Evolutionary conservation across 2,113 vertebrate species (phyloP).

Genomic region (Carollia perspicillata): DNA sequence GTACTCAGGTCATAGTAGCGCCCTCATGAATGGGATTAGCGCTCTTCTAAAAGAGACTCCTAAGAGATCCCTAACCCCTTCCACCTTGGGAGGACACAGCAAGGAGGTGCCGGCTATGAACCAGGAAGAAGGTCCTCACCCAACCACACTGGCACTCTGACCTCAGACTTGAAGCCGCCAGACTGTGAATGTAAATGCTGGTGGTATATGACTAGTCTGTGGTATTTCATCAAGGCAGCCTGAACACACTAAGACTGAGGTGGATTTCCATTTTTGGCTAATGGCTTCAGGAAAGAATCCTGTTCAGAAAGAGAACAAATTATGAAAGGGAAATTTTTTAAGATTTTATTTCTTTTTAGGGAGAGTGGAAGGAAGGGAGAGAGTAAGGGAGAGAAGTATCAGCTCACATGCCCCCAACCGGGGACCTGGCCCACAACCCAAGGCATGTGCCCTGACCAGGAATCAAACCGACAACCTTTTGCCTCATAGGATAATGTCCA

Average conservation of each 20-base stretch:
- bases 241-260: not conserved
- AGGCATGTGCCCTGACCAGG: too few species aligned
- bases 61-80: not conserved
- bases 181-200: not conserved
- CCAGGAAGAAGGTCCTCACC: not conserved
- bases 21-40: not conserved
- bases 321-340: not conserved
- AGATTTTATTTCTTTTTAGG: too few species aligned
- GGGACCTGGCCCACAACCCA: too few species aligned
- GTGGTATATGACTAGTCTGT: not conserved
- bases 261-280: not conserved
- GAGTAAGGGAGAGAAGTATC: too few species aligned
- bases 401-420: too few species aligned
- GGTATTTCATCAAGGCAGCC: not conserved
- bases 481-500: too few species aligned
- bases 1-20: too few species aligned
- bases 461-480: too few species aligned
- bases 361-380: too few species aligned
- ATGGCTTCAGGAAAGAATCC: not conserved
- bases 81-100: not conserved
- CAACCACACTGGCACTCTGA: fast-evolving
- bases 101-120: not conserved
- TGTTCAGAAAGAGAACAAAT: not conserved
- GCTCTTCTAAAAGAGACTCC: not conserved
- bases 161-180: not conserved